Base-by-base conservation (phyloP, 2,113 vertebrate species). In the Ammospiza nelsoni region DNA sequence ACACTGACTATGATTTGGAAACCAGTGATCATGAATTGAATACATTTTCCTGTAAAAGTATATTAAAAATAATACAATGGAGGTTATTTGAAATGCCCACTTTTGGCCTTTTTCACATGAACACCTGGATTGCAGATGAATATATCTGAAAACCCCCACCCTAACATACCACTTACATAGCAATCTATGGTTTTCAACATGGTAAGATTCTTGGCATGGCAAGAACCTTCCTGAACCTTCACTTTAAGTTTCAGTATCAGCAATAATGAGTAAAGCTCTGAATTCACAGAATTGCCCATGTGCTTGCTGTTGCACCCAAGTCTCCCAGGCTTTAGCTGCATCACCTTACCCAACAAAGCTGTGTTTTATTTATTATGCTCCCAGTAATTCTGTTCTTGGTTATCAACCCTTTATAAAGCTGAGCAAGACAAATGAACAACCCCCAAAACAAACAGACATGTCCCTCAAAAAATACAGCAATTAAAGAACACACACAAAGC, bases 91-190 rank as follows among this genome's bases (percentile, higher is more conserved):
- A 74, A 67, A 66, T 10, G 7, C 23, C 17, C 8, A 5, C 12
- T 81, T 66, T 49, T 15, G 8, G 46, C 27, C 15, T 57, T 84
- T 82, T 67, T 57, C 17, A n/a, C 12, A 31, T 4, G 22, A 71
- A 81, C 72, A 62, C 28, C 8, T 1, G 4, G 16, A 78, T 5
- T 77, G 18, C 37, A 79, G 46, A 25, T 44, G 9, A 82, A 63
- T 14, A 5, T 3, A 39, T 43, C 25, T n/a, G 11, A 72, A 66
- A 71, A 59, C 2, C 0, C 2, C 1, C 11, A 51, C 6, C 20
- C 33, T 29, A 71, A 66, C 19, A 9, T 6, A 37, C 25, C 21
- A 48, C 23, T 77, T 68, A 52, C 33, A 35, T 2, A 39, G 31
- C 21, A 49, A 28, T 3, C 12, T 9, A 2, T 0, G 7, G 16